Evolutionary conservation across 2,888 invertebrate species (phyloP).

Genomic region (Steinernema carpocapsae): DNA sequence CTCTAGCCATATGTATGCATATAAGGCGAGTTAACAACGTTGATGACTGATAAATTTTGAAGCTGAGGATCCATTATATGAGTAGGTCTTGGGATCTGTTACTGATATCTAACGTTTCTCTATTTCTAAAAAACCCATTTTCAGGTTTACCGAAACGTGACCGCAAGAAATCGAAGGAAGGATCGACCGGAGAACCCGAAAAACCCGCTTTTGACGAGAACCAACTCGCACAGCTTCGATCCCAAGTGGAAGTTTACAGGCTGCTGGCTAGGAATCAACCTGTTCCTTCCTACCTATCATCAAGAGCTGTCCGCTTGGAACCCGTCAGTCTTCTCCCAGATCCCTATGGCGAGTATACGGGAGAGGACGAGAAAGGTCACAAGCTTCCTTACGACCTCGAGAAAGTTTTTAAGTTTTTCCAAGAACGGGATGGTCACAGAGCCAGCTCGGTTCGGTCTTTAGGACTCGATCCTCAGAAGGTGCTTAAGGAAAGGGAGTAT

Average conservation of each 20-base stretch:
- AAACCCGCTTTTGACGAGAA: conserved; percentile 40
- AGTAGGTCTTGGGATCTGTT: too few relatives aligned
- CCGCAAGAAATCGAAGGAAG: background rate
- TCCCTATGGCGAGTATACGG: conserved; percentile 70
- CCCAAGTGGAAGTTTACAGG: conserved; percentile 72
- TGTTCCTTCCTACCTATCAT: conserved; percentile 69
- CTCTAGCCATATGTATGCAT: too few relatives aligned
- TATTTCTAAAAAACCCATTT: background rate
- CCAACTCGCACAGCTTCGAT: conserved; percentile 54
- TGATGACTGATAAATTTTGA: too few relatives aligned
- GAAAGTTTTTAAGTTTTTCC: conserved; percentile 53
- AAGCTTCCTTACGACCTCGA: conserved; percentile 68
- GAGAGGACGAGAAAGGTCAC: conserved; percentile 51
- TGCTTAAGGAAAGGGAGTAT: conserved; percentile 93
- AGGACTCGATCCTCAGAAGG: conserved; percentile 89
- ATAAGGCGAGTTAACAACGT: too few relatives aligned
- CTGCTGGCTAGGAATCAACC: conserved; percentile 71
- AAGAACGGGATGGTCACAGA: conserved; percentile 74
- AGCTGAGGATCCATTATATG: too few relatives aligned
- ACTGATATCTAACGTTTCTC: too few relatives aligned
- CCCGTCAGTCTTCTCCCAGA: conserved; percentile 56
- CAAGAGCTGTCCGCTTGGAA: conserved; percentile 58
- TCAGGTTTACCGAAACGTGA: background rate
- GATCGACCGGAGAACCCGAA: background rate
- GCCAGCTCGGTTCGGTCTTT: conserved; percentile 87